Conservation (phyloP, 2,888 invertebrate genomes). For the Drosophila testacea region DNA sequence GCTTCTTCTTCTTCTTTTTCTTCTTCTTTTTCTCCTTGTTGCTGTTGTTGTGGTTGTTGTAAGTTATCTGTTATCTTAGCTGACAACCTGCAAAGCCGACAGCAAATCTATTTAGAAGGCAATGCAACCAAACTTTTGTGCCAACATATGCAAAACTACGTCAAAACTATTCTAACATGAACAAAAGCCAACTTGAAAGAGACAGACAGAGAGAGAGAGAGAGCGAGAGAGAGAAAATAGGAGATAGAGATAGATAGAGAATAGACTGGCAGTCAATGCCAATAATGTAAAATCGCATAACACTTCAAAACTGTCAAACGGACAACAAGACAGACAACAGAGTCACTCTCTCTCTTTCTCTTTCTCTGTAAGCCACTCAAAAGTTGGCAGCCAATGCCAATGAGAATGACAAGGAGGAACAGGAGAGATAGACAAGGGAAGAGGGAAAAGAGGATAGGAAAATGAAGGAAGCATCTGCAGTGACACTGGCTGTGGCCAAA, state of each 20-base stretch:
- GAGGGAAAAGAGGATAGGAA: background rate
- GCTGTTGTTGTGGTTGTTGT: background rate
- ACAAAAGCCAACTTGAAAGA: constrained; percentile 33
- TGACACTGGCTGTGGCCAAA: constrained; percentile 56
- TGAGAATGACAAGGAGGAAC: constrained; percentile 42
- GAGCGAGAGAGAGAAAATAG: background rate
- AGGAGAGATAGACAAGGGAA: constrained; percentile 1
- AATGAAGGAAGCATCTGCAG: constrained; percentile 17
- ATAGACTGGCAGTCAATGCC: constrained; percentile 49
- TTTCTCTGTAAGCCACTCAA: constrained; percentile 69
- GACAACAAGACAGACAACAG: constrained; percentile 18
- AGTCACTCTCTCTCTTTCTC: background rate
- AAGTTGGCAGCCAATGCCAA: constrained; percentile 67
- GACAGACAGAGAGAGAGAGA: background rate
- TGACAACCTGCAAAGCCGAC: constrained; percentile 54
- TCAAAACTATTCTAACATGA: constrained; percentile 60
- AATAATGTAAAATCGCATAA: constrained; percentile 79
- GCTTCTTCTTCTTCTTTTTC: background rate
- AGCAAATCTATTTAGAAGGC: constrained; percentile 51
- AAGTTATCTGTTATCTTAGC: constrained; percentile 50
- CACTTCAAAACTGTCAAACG: constrained; percentile 70
- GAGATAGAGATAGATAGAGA: constrained; percentile 6
- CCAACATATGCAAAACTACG: constrained; percentile 67
- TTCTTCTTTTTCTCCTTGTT: no score
- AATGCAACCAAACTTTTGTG: constrained; percentile 52